These are phyloP conservation scores for Geopemphigus sp. DNA, from an alignment of 1,140 invertebrate species.

Conservation along the genomic window DNA sequence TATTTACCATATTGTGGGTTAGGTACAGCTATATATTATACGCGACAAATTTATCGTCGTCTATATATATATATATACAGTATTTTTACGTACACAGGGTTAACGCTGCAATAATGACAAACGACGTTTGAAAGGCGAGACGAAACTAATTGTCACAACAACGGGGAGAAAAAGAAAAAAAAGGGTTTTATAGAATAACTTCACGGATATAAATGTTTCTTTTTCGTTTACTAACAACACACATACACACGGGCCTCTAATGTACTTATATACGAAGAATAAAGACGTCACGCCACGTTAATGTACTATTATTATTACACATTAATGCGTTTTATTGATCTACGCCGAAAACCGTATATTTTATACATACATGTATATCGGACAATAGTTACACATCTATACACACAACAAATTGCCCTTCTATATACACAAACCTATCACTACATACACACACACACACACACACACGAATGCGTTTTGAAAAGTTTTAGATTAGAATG, in stretches of 20 bases:
- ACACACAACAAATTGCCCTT: not conserved
- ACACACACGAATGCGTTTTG: no score
- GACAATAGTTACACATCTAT: constrained; percentile 16
- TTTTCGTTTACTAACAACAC: no score
- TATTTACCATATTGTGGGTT: no score
- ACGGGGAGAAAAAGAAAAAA: not conserved
- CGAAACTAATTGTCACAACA: constrained; percentile 47
- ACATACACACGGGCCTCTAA: no score
- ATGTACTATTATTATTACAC: not conserved
- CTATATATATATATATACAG: no score
- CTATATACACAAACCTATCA: not conserved
- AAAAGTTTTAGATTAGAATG: no score
- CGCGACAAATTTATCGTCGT: constrained; percentile 22
- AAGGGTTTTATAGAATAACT: not conserved
- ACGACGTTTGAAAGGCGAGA: constrained; percentile 32
- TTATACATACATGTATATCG: not conserved
- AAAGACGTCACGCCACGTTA: constrained; percentile 32
- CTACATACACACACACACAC: not conserved
- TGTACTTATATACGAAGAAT: no score
- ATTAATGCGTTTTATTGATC: constrained; percentile 48
- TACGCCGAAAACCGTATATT: constrained; percentile 1
- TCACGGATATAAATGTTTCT: constrained; percentile 13
- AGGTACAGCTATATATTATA: no score
- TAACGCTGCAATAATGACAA: not conserved
- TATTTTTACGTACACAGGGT: not conserved